phyloP scores from a whole-genome alignment of 2,888 invertebrate genomes.

The Tipula confusa region DNA sequence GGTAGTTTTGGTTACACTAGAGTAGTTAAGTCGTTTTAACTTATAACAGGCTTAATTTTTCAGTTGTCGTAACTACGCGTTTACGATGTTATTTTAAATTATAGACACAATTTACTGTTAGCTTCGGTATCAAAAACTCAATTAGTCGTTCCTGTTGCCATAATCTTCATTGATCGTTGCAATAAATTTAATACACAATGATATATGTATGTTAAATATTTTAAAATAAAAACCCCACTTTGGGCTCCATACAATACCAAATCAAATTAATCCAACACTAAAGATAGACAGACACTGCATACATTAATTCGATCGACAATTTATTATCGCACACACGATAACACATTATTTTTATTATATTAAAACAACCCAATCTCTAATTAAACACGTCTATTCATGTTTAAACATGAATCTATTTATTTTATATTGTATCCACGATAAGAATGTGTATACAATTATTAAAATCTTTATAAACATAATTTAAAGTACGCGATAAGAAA shows the following conservation, averaged over 20 bases:
- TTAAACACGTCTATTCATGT: constrained; percentile 16
- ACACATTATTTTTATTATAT: not conserved
- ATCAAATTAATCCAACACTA: not conserved
- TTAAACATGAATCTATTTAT: not conserved
- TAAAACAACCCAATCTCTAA: not conserved
- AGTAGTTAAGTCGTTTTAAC: too few species aligned
- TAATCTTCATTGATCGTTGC: too few species aligned
- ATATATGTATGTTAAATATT: too few species aligned
- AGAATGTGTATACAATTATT: not conserved
- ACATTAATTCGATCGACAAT: not conserved
- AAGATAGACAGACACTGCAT: not conserved
- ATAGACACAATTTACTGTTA: too few species aligned
- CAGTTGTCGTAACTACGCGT: too few species aligned
- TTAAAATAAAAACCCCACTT: not conserved
- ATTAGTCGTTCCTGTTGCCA: too few species aligned
- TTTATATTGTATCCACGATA: not conserved
- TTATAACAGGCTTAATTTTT: too few species aligned
- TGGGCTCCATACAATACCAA: not conserved
- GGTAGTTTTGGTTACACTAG: too few species aligned
- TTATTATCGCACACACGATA: not conserved
- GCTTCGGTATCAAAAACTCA: too few species aligned
- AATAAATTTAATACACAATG: too few species aligned
- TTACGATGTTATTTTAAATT: too few species aligned
- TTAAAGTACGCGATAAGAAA: not conserved
- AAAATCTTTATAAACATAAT: not conserved